Conservation (phyloP, 2,888 invertebrate genomes). For the Zelleria hepariella region DNA sequence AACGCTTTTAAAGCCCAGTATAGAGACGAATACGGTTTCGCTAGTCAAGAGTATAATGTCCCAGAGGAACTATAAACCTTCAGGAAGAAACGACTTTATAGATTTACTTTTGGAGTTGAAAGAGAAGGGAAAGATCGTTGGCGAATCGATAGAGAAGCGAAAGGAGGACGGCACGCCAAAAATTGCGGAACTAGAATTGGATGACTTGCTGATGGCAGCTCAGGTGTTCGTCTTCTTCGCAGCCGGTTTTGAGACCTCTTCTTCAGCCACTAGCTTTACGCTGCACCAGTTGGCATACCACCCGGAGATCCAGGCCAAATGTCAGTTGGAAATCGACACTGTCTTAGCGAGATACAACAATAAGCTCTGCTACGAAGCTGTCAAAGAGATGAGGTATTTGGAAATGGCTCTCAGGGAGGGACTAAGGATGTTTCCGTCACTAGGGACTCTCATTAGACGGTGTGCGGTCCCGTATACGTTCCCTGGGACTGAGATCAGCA, state of each 20-base stretch:
- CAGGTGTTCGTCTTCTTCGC: slow-evolving; percentile 48
- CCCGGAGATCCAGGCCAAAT: slow-evolving; percentile 39
- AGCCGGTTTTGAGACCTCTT: slow-evolving; percentile 63
- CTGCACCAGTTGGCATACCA: slow-evolving; percentile 48
- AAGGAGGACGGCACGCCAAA: slow-evolving; percentile 32
- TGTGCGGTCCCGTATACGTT: slow-evolving; percentile 33
- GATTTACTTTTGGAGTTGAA: slow-evolving; percentile 23
- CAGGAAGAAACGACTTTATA: slow-evolving; percentile 25
- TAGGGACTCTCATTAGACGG: slow-evolving; percentile 33
- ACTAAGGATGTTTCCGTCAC: slow-evolving; percentile 38
- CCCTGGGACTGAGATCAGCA: slow-evolving; percentile 20
- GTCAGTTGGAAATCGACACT: slow-evolving; percentile 44
- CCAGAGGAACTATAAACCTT: slow-evolving; percentile 35
- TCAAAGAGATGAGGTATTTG: slow-evolving; percentile 35
- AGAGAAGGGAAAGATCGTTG: slow-evolving; percentile 33
- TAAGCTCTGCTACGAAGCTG: slow-evolving; percentile 41
- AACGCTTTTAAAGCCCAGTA: slow-evolving; percentile 15
- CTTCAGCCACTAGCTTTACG: slow-evolving; percentile 46
- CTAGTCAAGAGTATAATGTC: slow-evolving; percentile 12
- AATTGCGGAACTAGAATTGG: slow-evolving; percentile 33
- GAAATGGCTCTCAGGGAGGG: slow-evolving; percentile 41
- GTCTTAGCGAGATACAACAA: slow-evolving; percentile 35
- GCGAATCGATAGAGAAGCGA: slow-evolving; percentile 32
- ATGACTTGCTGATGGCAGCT: slow-evolving; percentile 29
- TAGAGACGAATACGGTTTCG: slow-evolving; percentile 25